These are phyloP conservation scores for Actias luna DNA, from an alignment of 2,888 invertebrate species.

Conservation along the genomic window DNA sequence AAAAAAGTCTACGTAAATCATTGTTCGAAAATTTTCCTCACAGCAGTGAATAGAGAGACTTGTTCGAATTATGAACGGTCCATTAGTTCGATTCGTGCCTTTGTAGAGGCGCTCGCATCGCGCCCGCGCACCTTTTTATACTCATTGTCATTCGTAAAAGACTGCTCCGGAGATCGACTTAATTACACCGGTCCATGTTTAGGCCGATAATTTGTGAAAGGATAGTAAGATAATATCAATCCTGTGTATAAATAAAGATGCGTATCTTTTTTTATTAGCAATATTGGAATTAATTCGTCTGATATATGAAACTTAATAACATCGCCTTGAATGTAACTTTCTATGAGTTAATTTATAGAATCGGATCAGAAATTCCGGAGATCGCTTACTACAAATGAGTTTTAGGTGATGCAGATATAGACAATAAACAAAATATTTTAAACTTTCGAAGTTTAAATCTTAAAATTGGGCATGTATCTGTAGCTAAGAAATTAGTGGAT, in stretches of 20 bases:
- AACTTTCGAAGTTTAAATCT: too few species aligned
- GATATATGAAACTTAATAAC: too few species aligned
- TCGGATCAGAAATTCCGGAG: too few species aligned
- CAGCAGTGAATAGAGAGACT: slow-evolving; percentile 60
- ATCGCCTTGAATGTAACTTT: too few species aligned
- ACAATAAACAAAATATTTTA: too few species aligned
- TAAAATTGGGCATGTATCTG: too few species aligned
- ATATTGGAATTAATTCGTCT: too few species aligned
- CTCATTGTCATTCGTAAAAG: slow-evolving; percentile 60
- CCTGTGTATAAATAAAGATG: background rate
- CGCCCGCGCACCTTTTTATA: slow-evolving; percentile 35
- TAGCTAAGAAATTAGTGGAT: too few species aligned
- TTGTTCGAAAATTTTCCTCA: slow-evolving; percentile 65
- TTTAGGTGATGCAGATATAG: too few species aligned
- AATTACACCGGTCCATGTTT: slow-evolving; percentile 50
- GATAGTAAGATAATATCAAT: background rate
- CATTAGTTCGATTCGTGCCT: slow-evolving; percentile 64
- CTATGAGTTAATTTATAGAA: too few species aligned
- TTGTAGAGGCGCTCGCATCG: slow-evolving; percentile 49
- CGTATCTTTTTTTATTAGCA: background rate
- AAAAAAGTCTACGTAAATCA: slow-evolving; percentile 34
- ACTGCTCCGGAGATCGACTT: slow-evolving; percentile 47
- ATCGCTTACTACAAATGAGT: too few species aligned
- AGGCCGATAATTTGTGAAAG: background rate
- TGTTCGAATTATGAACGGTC: slow-evolving; percentile 66